These are phyloP conservation scores for Nemotelus nigrinus DNA, from an alignment of 2,888 invertebrate species.

Conservation along the genomic window DNA sequence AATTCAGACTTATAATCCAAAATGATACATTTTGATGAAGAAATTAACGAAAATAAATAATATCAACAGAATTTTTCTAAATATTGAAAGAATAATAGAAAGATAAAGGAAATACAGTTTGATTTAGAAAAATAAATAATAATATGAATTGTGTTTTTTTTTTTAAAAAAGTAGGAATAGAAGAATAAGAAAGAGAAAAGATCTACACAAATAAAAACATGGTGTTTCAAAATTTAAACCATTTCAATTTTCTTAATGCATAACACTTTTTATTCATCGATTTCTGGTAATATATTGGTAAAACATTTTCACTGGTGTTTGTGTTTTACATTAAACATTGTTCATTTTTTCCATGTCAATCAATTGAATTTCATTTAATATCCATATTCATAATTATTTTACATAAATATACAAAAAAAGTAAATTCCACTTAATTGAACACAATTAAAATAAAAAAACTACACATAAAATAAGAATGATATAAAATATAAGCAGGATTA, in stretches of 20 bases:
- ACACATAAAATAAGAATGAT: constrained; percentile 1
- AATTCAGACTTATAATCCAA: too few species aligned
- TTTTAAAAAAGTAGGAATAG: too few species aligned
- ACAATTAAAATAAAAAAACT: constrained; percentile 48
- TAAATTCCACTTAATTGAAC: constrained; percentile 49
- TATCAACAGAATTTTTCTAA: too few species aligned
- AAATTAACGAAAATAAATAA: too few species aligned
- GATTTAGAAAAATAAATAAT: too few species aligned
- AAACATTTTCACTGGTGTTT: constrained; percentile 34
- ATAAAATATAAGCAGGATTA: too few species aligned
- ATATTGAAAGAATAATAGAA: too few species aligned
- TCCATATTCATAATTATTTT: constrained; percentile 48
- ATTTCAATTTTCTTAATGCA: constrained; percentile 22
- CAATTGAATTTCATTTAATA: constrained; percentile 33
- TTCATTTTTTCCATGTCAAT: constrained; percentile 17
- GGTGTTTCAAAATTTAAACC: neutral
- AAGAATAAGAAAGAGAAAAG: neutral
- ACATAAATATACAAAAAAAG: constrained; percentile 52
- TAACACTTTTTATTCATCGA: constrained; percentile 37
- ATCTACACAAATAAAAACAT: neutral
- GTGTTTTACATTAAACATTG: constrained; percentile 18
- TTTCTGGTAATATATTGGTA: constrained; percentile 32
- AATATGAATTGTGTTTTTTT: too few species aligned
- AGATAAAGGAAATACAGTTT: too few species aligned
- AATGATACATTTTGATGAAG: too few species aligned